Evolutionary conservation across 2,113 vertebrate genomes (phyloP).

Genomic region (Malurus elegans): DNA sequence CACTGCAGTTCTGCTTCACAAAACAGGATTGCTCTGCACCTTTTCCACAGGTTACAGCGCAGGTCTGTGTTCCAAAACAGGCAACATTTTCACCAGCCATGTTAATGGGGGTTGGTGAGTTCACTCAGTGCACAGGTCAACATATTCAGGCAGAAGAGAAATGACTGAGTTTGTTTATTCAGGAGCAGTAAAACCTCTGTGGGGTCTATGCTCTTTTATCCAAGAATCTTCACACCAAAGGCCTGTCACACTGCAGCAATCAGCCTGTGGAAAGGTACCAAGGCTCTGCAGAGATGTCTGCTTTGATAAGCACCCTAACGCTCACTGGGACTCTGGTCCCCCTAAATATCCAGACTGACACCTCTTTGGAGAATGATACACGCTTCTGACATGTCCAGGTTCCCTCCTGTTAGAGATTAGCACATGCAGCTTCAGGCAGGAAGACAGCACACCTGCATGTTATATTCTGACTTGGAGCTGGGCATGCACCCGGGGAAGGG

Average conservation of each 20-base stretch:
- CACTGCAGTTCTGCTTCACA: background rate
- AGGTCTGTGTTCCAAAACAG: background rate
- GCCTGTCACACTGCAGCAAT: background rate
- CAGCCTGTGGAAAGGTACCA: background rate
- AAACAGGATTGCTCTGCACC: background rate
- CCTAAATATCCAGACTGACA: background rate
- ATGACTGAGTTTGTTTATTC: background rate
- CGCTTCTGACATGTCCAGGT: background rate
- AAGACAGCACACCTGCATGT: background rate
- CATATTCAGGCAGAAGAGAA: background rate
- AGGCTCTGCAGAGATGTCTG: background rate
- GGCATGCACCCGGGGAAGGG: background rate
- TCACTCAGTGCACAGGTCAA: background rate
- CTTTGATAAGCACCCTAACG: background rate
- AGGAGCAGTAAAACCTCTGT: background rate
- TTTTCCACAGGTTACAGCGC: background rate
- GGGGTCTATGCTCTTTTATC: background rate
- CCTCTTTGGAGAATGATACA: background rate
- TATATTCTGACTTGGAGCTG: background rate
- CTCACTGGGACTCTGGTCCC: background rate
- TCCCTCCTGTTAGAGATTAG: background rate
- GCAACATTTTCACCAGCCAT: background rate
- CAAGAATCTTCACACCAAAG: background rate
- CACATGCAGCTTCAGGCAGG: background rate
- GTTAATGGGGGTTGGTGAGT: background rate